phyloP scores from a whole-genome alignment of 2,113 vertebrate species.

The Crocuta crocuta region DNA sequence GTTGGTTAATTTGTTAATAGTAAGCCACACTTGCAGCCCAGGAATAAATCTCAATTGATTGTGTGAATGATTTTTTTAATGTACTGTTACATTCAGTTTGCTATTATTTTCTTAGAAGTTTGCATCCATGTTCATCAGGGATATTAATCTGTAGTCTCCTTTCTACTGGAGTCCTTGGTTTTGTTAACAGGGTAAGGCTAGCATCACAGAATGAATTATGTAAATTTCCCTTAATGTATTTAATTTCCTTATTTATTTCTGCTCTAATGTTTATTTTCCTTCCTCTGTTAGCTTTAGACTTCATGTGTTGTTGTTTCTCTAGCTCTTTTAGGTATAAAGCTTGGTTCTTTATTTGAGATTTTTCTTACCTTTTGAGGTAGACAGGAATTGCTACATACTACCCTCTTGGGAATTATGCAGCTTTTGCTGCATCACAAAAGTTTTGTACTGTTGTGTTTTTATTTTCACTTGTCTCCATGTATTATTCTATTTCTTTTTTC shows the following conservation, averaged over 20 bases:
- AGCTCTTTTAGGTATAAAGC: not conserved
- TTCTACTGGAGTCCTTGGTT: too few relatives aligned
- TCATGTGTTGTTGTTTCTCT: not conserved
- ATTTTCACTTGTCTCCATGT: not conserved
- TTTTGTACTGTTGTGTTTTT: not conserved
- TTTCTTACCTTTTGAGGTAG: not conserved
- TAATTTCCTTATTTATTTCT: not conserved
- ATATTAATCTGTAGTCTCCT: too few relatives aligned
- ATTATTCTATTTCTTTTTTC: not conserved
- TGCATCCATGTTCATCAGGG: too few relatives aligned
- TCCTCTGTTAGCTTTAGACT: not conserved
- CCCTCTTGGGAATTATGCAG: not conserved
- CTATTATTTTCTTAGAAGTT: too few relatives aligned
- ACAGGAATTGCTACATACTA: not conserved
- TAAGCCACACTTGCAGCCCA: too few relatives aligned
- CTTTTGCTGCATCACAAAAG: not conserved
- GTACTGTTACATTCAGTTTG: too few relatives aligned
- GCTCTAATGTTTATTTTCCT: not conserved
- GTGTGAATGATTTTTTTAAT: too few relatives aligned
- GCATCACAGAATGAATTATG: too few relatives aligned
- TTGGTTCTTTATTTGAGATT: not conserved
- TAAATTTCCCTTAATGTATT: too few relatives aligned
- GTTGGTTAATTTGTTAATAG: too few relatives aligned
- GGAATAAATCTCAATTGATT: too few relatives aligned
- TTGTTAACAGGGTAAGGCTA: too few relatives aligned